Evolutionary conservation across 2,797 vertebrate genomes (phyloP).

Genomic region (Spea hammondii): DNA sequence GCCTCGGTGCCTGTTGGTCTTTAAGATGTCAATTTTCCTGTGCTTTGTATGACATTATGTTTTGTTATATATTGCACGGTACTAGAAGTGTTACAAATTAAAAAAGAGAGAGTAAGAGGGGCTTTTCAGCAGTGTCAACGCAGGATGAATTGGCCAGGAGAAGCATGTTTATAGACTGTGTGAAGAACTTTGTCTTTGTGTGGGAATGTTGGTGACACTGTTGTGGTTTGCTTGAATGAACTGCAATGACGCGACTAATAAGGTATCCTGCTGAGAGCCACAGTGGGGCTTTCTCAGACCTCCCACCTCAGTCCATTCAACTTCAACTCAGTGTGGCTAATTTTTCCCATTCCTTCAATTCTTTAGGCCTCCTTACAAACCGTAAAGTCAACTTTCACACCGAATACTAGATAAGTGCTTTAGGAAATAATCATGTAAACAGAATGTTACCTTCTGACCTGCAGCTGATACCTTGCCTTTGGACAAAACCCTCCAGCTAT

Average conservation of each 20-base stretch:
- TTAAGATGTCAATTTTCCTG: slow-evolving; percentile 31
- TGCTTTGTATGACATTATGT: slow-evolving; percentile 30
- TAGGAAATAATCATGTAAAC: slow-evolving; percentile 92
- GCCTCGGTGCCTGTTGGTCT: too few relatives aligned
- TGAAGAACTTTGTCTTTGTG: slow-evolving; percentile 89
- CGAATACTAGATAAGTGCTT: slow-evolving; percentile 82
- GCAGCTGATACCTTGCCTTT: slow-evolving; percentile 80
- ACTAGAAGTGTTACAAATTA: slow-evolving; percentile 51
- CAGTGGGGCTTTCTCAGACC: slow-evolving; percentile 68
- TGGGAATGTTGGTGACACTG: slow-evolving; percentile 84
- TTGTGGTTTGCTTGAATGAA: slow-evolving; percentile 86
- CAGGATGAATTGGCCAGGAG: slow-evolving; percentile 77
- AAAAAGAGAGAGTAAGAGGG: neutral
- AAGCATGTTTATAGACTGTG: slow-evolving; percentile 92
- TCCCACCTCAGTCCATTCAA: slow-evolving; percentile 85
- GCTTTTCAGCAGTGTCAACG: slow-evolving; percentile 74
- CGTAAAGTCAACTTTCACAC: slow-evolving; percentile 86
- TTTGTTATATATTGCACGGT: slow-evolving; percentile 62
- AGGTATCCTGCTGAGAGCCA: slow-evolving; percentile 70
- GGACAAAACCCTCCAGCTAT: slow-evolving; percentile 81
- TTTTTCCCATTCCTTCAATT: slow-evolving; percentile 78
- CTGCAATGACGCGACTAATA: slow-evolving; percentile 83
- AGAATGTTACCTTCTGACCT: slow-evolving; percentile 95
- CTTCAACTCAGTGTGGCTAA: slow-evolving; percentile 85
- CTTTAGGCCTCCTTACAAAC: slow-evolving; percentile 73